Base-by-base conservation (phyloP, 64 coral and sea anemone species). In the Anthopleura sola region DNA sequence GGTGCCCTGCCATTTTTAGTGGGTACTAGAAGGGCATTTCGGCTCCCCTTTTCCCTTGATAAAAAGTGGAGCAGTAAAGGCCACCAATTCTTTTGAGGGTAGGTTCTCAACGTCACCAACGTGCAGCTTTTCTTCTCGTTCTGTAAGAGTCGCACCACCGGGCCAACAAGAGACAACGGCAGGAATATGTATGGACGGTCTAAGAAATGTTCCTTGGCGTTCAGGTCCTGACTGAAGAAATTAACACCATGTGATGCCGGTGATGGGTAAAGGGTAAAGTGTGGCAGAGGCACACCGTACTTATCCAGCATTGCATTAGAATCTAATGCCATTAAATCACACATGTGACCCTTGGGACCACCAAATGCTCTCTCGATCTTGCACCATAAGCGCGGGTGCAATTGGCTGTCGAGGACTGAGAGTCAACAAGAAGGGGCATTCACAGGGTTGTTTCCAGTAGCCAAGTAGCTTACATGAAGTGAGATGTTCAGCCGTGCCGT, bases 1-100 rank as follows among this genome's bases (percentile, higher is more conserved):
- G 49, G 53, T 3, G 19, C 19, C 82, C 82, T 54, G 1, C 82
- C 82, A 28, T 20, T 13, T 2, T 36, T 26, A 20, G 82, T 49
- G 1, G 82, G 82, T 2, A 57, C 2, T 24, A 84, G 37, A 0
- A 84, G 55, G 24, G 51, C 82, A 5, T 33, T 10, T 2, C 18
- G 18, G 28, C 36, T 34, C 16, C 82, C 82, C 29, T 57, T 3
- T 2, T 12, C 19, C 28, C 15, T 29, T 4, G 62, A 68, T 5
- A 19, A 68, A 5, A 21, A 29, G 11, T 68, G 28, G 19, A 33
- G 47, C 18, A 79, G 49, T 16, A 79, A 26, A 8, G 78, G 75
- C 51, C 85, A 86, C 44, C 85, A 86, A 48, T 75, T 74, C 37
- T 86, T 86, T 32, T 31, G 68, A 4, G 85, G 85, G 66, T 86